Percentiles rank a stretch among this genome's conserved stretches.
These are phyloP conservation scores for Sesamia nonagrioides DNA, from an alignment of 1,140 invertebrate genomes.

Conservation along the genomic window DNA sequence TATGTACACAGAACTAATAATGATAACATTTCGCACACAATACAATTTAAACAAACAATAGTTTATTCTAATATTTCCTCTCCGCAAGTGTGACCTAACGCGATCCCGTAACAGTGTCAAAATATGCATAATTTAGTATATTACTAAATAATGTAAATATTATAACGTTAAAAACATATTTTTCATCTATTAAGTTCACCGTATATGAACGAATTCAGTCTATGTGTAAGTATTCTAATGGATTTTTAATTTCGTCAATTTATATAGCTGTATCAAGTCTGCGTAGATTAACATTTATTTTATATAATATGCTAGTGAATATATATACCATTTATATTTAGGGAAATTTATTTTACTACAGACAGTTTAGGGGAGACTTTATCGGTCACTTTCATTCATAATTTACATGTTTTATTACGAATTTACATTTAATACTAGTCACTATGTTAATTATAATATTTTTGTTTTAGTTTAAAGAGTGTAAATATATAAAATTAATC, in stretches of 20 bases:
- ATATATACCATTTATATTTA: constrained; percentile 68
- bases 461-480: constrained; percentile 47
- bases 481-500: constrained; percentile 55
- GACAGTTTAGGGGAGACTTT: constrained; percentile 41
- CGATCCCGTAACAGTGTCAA: constrained; percentile 70
- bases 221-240: constrained; percentile 65
- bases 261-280: constrained; percentile 78
- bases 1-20: constrained; percentile 36
- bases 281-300: constrained; percentile 79
- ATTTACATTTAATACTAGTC: constrained; percentile 58
- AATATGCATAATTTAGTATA: constrained; percentile 84
- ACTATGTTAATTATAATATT: constrained; percentile 46
- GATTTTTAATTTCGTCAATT: constrained; percentile 81
- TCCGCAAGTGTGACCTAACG: constrained; percentile 44
- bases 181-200: constrained; percentile 68
- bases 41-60: constrained; percentile 35
- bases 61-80: constrained; percentile 10
- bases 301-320: constrained; percentile 76
- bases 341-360: constrained; percentile 64
- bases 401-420: constrained; percentile 56
- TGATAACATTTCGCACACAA: constrained; percentile 26
- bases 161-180: constrained; percentile 66
- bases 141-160: constrained; percentile 86
- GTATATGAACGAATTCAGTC: constrained; percentile 62
- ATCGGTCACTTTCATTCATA: constrained; percentile 47